A percentile compares a stretch with the other conserved stretches of the same genome.
Evolutionary conservation across 1,140 invertebrate genomes (phyloP).

Genomic region (Thaumatotibia leucotreta): DNA sequence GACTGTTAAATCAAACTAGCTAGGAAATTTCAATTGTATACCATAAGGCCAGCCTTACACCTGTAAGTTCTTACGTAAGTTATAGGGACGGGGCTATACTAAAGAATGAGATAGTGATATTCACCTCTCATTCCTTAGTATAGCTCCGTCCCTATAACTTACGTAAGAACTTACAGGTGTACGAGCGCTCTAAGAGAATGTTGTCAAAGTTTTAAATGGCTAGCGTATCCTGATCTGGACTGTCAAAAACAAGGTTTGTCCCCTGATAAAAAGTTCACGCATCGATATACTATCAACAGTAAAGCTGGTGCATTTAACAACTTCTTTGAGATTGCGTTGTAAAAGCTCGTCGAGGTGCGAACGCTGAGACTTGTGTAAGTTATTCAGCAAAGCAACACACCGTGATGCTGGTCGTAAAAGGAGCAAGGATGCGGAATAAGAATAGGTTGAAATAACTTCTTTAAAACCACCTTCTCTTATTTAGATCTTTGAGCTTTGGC

Average conservation of each 20-base stretch:
- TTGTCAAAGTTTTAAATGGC: not conserved
- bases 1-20: not conserved
- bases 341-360: not conserved
- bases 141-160: too few relatives aligned
- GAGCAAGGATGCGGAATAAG: not conserved
- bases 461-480: conserved; percentile 1
- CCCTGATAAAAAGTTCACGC: conserved; percentile 9
- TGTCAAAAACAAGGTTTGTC: not conserved
- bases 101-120: too few relatives aligned
- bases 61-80: too few relatives aligned
- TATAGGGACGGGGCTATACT: too few relatives aligned
- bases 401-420: not conserved
- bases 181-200: too few relatives aligned
- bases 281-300: not conserved
- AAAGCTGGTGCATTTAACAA: conserved; percentile 5
- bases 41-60: too few relatives aligned
- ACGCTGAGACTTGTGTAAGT: not conserved
- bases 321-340: not conserved
- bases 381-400: not conserved
- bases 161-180: too few relatives aligned
- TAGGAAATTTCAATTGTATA: not conserved
- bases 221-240: not conserved
- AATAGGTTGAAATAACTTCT: conserved; percentile 9
- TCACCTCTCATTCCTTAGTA: too few relatives aligned
- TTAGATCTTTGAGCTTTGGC: not conserved